Base-by-base conservation (phyloP, 2,113 vertebrate genomes). In the Carassius carassius region DNA sequence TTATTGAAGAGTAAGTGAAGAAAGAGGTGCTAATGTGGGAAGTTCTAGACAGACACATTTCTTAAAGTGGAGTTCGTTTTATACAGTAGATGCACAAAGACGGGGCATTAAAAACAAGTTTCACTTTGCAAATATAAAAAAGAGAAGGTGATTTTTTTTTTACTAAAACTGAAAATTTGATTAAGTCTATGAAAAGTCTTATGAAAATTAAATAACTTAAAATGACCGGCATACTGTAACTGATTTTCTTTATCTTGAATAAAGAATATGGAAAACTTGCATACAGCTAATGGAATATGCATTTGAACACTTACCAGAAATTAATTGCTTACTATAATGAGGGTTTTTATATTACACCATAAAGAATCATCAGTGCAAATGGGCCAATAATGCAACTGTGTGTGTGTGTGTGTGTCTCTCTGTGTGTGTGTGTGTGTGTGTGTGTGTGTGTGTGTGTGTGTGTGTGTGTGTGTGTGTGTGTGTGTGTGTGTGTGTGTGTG, bases 261-360 rank as follows among this genome's bases (percentile, higher is more conserved):
- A 25, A 75, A 3, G 21, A 75, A 29, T 75, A 63, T 16, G 4
- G 14, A 4, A 32, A 41, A 49, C 44, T 21, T 21, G 10, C 78
- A 32, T 81, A n/a, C 17, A n/a, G 44, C 79, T 69, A 70, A 81
- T 70, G 44, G 17, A 70, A 35, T 54, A 81, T 69, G 35, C n/a
- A 79, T 49, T n/a, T 49, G 41, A 49, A 80, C 78, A 70, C 63
- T 81, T 35, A 67, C 14, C 41, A 54, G 11, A 81, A 80, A 81
- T 70, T 35, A 54, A 70, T 32, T 69, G 25, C 65, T 21, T n/a
- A n/a, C 79, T 54, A 23, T 62, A n/a, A 78, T 72, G 69, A 75
- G 72, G 63, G 17, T 11, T 70, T 81, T 81, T 81, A 70, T 81
- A 37, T 70, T 19, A 10, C 32, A 23, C 32, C 49, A 56, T 6